A percentile compares a stretch with the other conserved stretches of the same genome.
These are phyloP conservation scores for Latrodectus hesperus DNA, from an alignment of 2,888 invertebrate genomes.

Conservation along the genomic window DNA sequence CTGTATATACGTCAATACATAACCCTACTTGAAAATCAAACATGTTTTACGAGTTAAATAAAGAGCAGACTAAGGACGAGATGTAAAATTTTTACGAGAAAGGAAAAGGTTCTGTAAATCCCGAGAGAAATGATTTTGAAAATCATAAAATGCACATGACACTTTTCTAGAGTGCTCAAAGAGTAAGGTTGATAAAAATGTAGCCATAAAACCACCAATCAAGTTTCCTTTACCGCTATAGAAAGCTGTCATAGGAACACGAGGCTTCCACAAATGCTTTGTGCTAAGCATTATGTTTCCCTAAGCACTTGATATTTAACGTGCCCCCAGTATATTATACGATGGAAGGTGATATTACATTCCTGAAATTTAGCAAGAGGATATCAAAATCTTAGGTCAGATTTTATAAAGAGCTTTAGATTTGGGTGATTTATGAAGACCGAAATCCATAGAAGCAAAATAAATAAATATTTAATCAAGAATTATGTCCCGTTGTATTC, in stretches of 20 bases:
- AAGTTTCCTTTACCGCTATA: slow-evolving; percentile 21
- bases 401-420: too few species aligned
- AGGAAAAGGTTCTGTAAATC: slow-evolving; percentile 33
- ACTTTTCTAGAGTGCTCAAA: slow-evolving; percentile 9
- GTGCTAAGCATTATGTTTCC: slow-evolving; percentile 23
- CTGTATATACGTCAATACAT: not conserved
- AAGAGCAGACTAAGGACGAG: slow-evolving; percentile 1
- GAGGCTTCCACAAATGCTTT: slow-evolving; percentile 5
- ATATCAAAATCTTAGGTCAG: too few species aligned
- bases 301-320: slow-evolving; percentile 34
- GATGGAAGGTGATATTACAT: too few species aligned
- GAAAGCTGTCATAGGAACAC: slow-evolving; percentile 22
- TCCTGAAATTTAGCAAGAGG: too few species aligned
- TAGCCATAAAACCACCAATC: slow-evolving; percentile 49
- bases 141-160: slow-evolving; percentile 30
- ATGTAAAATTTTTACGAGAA: slow-evolving; percentile 49
- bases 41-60: slow-evolving; percentile 36
- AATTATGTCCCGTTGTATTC: too few species aligned
- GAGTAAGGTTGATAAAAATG: slow-evolving; percentile 34
- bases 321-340: not conserved
- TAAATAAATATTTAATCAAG: too few species aligned
- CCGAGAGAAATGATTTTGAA: slow-evolving; percentile 35
- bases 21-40: slow-evolving; percentile 26
- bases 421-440: too few species aligned
- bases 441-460: too few species aligned